Conservation (phyloP, 2,888 invertebrate species). For the Torymus texanus region DNA sequence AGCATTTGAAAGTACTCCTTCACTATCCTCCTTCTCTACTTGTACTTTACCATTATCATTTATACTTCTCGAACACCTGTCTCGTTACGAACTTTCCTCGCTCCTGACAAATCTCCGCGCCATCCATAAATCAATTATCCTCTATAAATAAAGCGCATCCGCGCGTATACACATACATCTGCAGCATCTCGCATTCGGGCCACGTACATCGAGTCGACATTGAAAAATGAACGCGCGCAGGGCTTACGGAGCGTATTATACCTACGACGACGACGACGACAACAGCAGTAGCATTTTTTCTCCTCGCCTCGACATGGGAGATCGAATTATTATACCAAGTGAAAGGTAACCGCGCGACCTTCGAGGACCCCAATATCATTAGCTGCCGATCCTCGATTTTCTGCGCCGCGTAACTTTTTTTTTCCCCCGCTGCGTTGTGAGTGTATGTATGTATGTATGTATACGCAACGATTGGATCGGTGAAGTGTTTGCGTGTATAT, state of each 20-base stretch:
- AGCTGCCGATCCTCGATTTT: constrained; percentile 20
- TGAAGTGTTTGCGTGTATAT: too few species aligned
- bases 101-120: not conserved
- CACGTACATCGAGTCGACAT: constrained; percentile 35
- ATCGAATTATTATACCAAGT: constrained; percentile 25
- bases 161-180: not conserved
- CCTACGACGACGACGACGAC: constrained; percentile 30
- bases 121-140: constrained; percentile 28
- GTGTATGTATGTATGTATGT: too few species aligned
- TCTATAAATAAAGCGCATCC: not conserved
- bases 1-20: too few species aligned
- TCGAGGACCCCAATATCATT: constrained; percentile 28
- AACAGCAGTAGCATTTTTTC: not conserved
- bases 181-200: constrained; percentile 7
- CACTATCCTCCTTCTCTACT: too few species aligned
- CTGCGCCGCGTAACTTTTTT: not conserved
- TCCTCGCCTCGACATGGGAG: not conserved
- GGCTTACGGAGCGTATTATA: constrained; percentile 4
- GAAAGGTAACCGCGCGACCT: constrained; percentile 40
- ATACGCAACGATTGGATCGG: too few species aligned
- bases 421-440: not conserved
- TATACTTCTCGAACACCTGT: not conserved
- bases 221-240: constrained; percentile 28
- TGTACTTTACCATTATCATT: too few species aligned
- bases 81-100: not conserved